phyloP scores from a whole-genome alignment of 2,888 invertebrate genomes.

The Dasysyrphus tricinctus region DNA sequence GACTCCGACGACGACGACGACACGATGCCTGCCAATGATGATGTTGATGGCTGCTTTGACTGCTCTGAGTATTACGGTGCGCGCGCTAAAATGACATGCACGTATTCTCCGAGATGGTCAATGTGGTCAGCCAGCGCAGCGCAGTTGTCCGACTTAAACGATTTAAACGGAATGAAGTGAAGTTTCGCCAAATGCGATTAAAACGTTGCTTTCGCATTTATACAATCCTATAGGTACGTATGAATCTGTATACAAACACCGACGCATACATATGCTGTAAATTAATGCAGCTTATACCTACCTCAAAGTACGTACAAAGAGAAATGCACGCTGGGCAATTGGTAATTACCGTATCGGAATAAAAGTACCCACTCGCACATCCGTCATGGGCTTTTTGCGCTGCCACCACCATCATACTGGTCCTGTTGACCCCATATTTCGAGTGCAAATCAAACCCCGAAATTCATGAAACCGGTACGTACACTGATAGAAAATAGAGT shows the following conservation, averaged over 20 bases:
- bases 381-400: conserved; percentile 57
- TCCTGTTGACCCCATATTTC: conserved; percentile 10
- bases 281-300: conserved; percentile 76
- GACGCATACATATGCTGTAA: conserved; percentile 54
- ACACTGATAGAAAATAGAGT: background rate
- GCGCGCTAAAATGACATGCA: conserved; percentile 73
- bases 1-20: conserved; percentile 53
- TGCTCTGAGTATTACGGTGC: conserved; percentile 71
- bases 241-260: background rate
- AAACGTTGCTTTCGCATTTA: conserved; percentile 44
- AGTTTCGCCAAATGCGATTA: conserved; percentile 76
- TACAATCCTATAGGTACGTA: background rate
- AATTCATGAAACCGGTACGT: background rate
- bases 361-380: conserved; percentile 61
- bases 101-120: conserved; percentile 57
- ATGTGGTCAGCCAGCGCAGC: conserved; percentile 43
- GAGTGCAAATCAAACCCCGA: conserved; percentile 54
- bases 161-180: conserved; percentile 72
- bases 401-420: conserved; percentile 29
- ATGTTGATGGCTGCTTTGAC: conserved; percentile 76
- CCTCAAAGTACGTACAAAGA: conserved; percentile 32
- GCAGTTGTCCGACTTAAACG: conserved; percentile 73
- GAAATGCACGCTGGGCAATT: conserved; percentile 25
- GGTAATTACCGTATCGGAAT: conserved; percentile 72
- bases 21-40: conserved; percentile 74